Percentiles rank a stretch among this genome's conserved stretches.
phyloP scores from a whole-genome alignment of 2,888 invertebrate genomes.

The Chesias legatella region DNA sequence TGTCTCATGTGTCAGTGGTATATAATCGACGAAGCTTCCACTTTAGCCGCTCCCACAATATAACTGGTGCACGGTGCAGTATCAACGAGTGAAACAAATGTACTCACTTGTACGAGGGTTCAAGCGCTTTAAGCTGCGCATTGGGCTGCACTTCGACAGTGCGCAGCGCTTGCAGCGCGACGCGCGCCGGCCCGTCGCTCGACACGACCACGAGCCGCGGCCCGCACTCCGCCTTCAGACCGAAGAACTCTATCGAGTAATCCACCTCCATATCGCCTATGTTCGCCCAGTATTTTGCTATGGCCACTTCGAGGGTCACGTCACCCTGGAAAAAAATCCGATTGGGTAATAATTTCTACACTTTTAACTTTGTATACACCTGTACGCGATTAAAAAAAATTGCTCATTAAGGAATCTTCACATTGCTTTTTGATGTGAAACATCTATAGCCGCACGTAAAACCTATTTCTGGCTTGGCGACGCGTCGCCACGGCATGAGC shows the following conservation, averaged over 20 bases:
- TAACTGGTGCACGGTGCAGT: no score
- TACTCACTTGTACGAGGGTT: slow-evolving; percentile 13
- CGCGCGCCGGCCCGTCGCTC: slow-evolving; percentile 86
- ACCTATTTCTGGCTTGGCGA: no score
- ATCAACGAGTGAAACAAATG: not conserved
- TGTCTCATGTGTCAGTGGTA: no score
- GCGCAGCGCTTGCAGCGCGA: slow-evolving; percentile 50
- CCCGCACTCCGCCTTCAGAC: slow-evolving; percentile 85
- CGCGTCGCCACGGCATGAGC: no score
- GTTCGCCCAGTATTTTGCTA: slow-evolving; percentile 98
- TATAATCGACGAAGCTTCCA: no score
- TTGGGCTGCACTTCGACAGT: slow-evolving; percentile 23
- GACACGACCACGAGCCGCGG: slow-evolving; percentile 84
- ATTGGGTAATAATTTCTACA: no score
- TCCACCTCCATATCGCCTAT: slow-evolving; percentile 87
- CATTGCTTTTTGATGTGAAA: no score
- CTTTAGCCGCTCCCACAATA: no score
- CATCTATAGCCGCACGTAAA: no score
- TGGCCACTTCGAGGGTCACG: slow-evolving; percentile 90
- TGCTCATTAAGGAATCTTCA: no score
- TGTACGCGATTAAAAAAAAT: no score
- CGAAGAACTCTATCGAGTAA: slow-evolving; percentile 90
- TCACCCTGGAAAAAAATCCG: slow-evolving; percentile 83
- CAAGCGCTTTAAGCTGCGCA: slow-evolving; percentile 1
- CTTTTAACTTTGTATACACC: no score